Conservation (phyloP, 23 tunicate species). For the Corella eumyota region DNA sequence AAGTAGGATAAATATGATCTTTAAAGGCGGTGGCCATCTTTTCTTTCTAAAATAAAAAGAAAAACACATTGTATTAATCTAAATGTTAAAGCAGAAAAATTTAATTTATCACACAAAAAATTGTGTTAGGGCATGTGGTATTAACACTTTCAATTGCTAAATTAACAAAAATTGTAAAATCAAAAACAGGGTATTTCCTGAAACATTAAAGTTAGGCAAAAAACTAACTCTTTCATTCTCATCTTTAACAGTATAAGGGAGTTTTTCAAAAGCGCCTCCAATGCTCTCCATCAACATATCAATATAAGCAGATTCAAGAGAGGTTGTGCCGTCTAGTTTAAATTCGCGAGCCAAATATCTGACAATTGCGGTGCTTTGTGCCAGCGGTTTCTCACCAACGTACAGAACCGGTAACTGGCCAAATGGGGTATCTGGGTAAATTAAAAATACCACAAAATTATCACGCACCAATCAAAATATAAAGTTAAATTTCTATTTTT, state of each 20-base stretch:
- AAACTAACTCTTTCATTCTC: conserved; percentile 36
- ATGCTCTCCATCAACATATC: conserved; percentile 46
- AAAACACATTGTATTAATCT: too few species aligned
- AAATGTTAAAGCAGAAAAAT: too few species aligned
- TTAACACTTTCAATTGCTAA: too few species aligned
- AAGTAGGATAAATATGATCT: not conserved
- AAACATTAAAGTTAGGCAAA: too few species aligned
- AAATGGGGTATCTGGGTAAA: conserved; percentile 25
- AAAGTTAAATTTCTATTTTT: too few species aligned
- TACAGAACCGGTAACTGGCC: conserved; percentile 36
- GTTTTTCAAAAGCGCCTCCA: conserved; percentile 2
- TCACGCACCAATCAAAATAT: too few species aligned
- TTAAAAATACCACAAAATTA: too few species aligned
- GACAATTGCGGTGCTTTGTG: conserved; percentile 43
- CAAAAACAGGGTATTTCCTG: too few species aligned
- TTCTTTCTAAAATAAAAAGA: not conserved
- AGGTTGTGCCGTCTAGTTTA: conserved; percentile 10
- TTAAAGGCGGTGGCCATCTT: not conserved
- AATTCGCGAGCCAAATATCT: conserved; percentile 34
- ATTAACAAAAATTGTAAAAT: too few species aligned
- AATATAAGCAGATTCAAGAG: conserved; percentile 16
- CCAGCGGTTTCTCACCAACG: conserved; percentile 42
- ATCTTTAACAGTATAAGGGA: conserved; percentile 27
- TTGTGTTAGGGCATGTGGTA: too few species aligned
- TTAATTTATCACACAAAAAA: too few species aligned